Percentiles rank a stretch among this genome's conserved stretches.
Conservation (phyloP, 2,888 invertebrate genomes). For the Cataglyphis albicans region DNA sequence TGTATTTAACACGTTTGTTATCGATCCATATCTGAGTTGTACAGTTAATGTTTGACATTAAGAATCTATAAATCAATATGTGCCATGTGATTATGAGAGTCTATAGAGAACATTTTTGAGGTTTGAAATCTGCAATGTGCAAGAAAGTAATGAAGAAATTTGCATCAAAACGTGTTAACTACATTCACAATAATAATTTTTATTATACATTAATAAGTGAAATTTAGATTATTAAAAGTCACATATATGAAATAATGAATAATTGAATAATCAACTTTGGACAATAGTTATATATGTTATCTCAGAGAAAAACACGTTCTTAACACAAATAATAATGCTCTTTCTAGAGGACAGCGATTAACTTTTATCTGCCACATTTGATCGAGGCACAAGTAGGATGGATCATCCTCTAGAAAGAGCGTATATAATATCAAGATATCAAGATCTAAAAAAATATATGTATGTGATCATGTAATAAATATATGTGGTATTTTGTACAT, state of each 20-base stretch:
- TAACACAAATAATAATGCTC: conserved; percentile 2
- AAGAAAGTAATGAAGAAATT: conserved; percentile 6
- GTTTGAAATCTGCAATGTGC: neutral
- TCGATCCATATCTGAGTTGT: conserved; percentile 22
- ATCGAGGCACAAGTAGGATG: too few relatives aligned
- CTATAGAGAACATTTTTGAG: neutral
- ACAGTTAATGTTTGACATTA: conserved; percentile 48
- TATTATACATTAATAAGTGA: conserved; percentile 55
- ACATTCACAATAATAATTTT: conserved; percentile 42
- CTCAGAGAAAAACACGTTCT: conserved; percentile 30
- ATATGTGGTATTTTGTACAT: conserved; percentile 52
- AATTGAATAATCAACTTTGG: conserved; percentile 49
- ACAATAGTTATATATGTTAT: conserved; percentile 53
- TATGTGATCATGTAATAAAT: conserved; percentile 41
- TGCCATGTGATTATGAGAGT: conserved; percentile 49
- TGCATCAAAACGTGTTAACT: conserved; percentile 49
- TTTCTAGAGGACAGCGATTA: too few relatives aligned
- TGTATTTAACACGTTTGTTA: conserved; percentile 55
- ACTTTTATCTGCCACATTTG: too few relatives aligned
- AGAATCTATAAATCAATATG: conserved; percentile 53
- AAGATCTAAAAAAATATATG: conserved; percentile 1
- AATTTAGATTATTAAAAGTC: conserved; percentile 55
- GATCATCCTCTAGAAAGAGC: too few relatives aligned
- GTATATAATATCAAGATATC: conserved; percentile 10
- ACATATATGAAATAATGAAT: neutral